A percentile compares a stretch with the other conserved stretches of the same genome.
These are phyloP conservation scores for Benitochromis conjunctus DNA, from an alignment of 2,113 vertebrate species.

Conservation along the genomic window DNA sequence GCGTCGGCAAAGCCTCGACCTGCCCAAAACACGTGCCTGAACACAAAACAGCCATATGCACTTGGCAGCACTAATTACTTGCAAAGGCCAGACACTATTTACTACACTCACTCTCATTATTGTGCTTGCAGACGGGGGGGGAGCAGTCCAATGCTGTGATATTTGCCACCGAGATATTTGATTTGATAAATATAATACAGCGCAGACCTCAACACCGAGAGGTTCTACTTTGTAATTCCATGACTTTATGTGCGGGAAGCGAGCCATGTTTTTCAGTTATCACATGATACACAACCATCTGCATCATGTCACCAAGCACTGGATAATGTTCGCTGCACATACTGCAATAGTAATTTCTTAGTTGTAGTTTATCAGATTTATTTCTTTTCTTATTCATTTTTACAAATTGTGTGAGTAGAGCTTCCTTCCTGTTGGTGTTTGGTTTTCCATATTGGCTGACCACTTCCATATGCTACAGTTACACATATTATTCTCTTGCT, in stretches of 20 bases:
- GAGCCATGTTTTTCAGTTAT: background rate
- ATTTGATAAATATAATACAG: background rate
- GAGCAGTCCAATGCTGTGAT: background rate
- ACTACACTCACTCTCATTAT: background rate
- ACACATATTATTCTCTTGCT: background rate
- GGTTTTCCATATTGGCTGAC: background rate
- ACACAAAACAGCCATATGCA: background rate
- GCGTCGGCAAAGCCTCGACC: background rate
- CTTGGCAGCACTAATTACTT: slow-evolving; percentile 5
- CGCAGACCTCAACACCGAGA: background rate
- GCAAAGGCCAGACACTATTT: background rate
- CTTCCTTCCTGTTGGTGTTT: background rate
- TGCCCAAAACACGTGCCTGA: background rate
- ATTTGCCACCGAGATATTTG: background rate
- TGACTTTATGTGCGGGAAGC: slow-evolving; percentile 5
- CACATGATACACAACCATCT: slow-evolving; percentile 5
- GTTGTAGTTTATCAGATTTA: background rate
- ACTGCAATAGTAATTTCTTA: background rate
- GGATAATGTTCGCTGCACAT: background rate
- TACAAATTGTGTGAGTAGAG: background rate
- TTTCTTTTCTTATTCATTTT: background rate
- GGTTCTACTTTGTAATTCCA: slow-evolving; percentile 1
- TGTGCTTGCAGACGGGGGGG: background rate
- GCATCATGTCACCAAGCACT: background rate
- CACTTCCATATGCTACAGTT: background rate